Evolutionary conservation across 2,888 invertebrate species (phyloP), one percentile per base, ranked within the genome.

Genomic region (Sylvicola fuscatus): DNA sequence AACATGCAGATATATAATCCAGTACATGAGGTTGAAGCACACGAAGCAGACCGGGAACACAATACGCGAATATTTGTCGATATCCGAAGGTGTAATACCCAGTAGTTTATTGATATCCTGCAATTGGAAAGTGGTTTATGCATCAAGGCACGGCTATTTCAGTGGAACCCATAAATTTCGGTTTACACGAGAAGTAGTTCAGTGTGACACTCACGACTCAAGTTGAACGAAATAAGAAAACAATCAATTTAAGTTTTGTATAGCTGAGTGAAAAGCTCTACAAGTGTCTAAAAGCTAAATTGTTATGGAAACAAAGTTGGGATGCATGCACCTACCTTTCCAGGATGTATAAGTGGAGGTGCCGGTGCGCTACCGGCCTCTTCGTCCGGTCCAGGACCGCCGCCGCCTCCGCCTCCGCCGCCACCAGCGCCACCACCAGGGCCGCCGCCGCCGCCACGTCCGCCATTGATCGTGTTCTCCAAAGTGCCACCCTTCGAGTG

Each of bases 1-100:
- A 60, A 90, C 89, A 70, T 90, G 89, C 50, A 90, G 70, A 60
- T 90, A 90, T 56, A 90, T 89, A 62, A 90, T 89, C 90, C 90
- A 90, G 66, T 90, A 90, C 89, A 90, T 89, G 49, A 90, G 74
- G 65, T 97, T 97, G 72, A 97, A 97, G 64, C 93, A 84, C 45
- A 95, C 83, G 70, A 97, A 97, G 66, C 93, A 87, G 51, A 93
- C 86, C 37, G 97, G 97, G 62, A 98, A 98, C 52, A 93, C 81
- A 62, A 95, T 89, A 54, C 97, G 78, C 42, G 95, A 93, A 61
- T 95, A 95, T 66, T 95, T 95, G 73, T 97, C 97, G 62, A 97
- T 97, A 64, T 92, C 93, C 58, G 92, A 92, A 40, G 92, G 92
- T 50, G 89, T 89, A 60, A 89, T 82, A 51, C 83, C 86, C 62